These are phyloP conservation scores for Seriola aureovittata DNA, from an alignment of 2,113 vertebrate genomes.

Conservation along the genomic window DNA sequence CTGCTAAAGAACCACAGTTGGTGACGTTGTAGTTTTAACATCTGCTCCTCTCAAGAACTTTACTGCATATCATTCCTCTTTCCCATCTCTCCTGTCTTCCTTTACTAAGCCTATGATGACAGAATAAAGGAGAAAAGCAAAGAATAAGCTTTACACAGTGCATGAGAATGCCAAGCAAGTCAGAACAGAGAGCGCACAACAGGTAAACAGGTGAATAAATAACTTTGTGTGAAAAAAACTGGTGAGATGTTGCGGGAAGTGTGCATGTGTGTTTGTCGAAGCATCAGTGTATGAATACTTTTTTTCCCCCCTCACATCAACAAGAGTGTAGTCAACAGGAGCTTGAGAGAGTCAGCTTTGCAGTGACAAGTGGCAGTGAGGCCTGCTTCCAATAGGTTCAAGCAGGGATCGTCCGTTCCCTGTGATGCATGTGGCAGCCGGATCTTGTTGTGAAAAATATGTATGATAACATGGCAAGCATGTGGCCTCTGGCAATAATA, in stretches of 20 bases:
- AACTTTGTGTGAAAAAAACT: slow-evolving; percentile 11
- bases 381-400: slow-evolving; percentile 54
- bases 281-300: slow-evolving; percentile 10
- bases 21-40: slow-evolving; percentile 54
- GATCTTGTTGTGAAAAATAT: slow-evolving; percentile 59
- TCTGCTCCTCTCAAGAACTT: slow-evolving; percentile 58
- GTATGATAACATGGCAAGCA: slow-evolving; percentile 55
- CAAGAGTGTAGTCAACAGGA: slow-evolving; percentile 9
- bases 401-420: slow-evolving; percentile 33
- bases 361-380: slow-evolving; percentile 54
- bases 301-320: not conserved
- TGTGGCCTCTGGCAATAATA: slow-evolving; percentile 72
- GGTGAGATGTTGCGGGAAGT: slow-evolving; percentile 25
- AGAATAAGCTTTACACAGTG: slow-evolving; percentile 30
- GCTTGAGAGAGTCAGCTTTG: slow-evolving; percentile 54
- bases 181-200: slow-evolving; percentile 42
- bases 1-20: slow-evolving; percentile 32
- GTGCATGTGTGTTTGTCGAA: slow-evolving; percentile 37
- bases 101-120: slow-evolving; percentile 39
- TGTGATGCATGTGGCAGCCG: slow-evolving; percentile 41
- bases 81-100: slow-evolving; percentile 32
- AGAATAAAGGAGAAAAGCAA: slow-evolving; percentile 39
- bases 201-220: slow-evolving; percentile 54
- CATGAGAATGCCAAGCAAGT: slow-evolving; percentile 29
- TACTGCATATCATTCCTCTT: slow-evolving; percentile 39